Evolutionary conservation across 2,113 vertebrate genomes (phyloP).

Genomic region (Neotragus pygmaeus): DNA sequence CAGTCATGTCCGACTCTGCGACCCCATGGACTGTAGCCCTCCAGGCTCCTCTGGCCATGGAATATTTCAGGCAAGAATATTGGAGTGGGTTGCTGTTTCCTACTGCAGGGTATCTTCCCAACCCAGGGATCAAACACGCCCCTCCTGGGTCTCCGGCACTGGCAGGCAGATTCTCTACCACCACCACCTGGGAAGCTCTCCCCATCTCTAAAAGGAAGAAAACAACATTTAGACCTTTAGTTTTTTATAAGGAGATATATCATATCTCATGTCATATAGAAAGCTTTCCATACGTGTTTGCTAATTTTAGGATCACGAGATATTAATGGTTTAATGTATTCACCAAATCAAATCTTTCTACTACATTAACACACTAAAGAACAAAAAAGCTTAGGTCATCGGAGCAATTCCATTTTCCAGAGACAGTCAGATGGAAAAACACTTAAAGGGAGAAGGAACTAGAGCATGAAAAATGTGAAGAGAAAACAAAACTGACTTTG

Average conservation of each 20-base stretch:
- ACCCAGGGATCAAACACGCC: neutral
- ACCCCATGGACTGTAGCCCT: neutral
- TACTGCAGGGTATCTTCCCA: neutral
- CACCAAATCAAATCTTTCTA: constrained; percentile 26
- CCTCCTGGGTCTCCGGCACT: neutral
- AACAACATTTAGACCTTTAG: neutral
- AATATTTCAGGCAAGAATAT: neutral
- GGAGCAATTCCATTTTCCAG: constrained; percentile 61
- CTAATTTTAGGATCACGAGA: neutral
- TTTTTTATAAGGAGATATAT: neutral
- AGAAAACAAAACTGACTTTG: constrained; percentile 30
- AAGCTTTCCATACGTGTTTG: neutral
- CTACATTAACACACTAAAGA: constrained; percentile 65
- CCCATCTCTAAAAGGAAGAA: neutral
- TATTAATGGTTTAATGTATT: neutral
- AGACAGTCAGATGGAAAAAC: constrained; percentile 54
- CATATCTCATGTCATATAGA: neutral
- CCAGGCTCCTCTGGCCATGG: neutral
- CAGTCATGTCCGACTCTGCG: neutral
- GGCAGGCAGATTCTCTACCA: neutral
- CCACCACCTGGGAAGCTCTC: neutral
- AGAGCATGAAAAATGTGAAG: constrained; percentile 17
- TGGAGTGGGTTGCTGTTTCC: neutral
- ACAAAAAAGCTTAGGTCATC: constrained; percentile 63
- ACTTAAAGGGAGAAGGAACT: neutral